Conservation (phyloP, 92 coral and sea anemone genomes). For the Montipora capitata region DNA sequence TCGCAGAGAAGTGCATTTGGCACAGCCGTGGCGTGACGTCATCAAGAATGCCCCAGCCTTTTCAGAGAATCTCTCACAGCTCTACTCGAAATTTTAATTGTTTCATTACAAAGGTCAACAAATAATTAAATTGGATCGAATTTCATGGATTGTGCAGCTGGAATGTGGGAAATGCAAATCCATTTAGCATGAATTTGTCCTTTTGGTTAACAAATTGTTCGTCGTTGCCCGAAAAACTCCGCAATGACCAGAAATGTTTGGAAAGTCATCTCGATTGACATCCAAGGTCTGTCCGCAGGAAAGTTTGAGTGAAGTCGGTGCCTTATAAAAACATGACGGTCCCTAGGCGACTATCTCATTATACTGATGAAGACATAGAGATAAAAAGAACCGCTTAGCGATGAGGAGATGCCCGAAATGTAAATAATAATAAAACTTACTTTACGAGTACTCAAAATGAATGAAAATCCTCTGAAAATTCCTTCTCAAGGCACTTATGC, state of each 20-base stretch:
- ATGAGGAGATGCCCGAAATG: not conserved
- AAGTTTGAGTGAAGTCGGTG: constrained; percentile 25
- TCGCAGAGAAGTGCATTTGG: constrained; percentile 13
- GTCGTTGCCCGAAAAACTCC: not conserved
- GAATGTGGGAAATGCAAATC: constrained; percentile 29
- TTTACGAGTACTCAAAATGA: not conserved
- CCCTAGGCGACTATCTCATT: constrained; percentile 54
- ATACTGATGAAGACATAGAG: constrained; percentile 11
- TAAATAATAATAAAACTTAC: constrained; percentile 25
- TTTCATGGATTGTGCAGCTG: constrained; percentile 54
- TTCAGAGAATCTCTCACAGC: constrained; percentile 50
- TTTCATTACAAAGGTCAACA: constrained; percentile 78
- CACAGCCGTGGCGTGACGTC: constrained; percentile 70
- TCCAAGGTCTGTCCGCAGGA: not conserved
- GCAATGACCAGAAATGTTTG: no score
- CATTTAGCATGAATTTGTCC: constrained; percentile 6
- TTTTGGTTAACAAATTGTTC: not conserved
- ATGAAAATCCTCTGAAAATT: constrained; percentile 4
- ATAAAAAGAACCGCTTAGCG: constrained; percentile 21
- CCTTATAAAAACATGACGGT: constrained; percentile 41
- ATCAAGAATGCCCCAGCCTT: constrained; percentile 40
- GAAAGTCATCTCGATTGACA: not conserved
- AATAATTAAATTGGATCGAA: constrained; percentile 85
- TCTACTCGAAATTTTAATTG: constrained; percentile 66
- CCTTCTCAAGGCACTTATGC: not conserved